Base-by-base conservation (phyloP, 2,113 vertebrate genomes). In the Alexandromys fortis region DNA sequence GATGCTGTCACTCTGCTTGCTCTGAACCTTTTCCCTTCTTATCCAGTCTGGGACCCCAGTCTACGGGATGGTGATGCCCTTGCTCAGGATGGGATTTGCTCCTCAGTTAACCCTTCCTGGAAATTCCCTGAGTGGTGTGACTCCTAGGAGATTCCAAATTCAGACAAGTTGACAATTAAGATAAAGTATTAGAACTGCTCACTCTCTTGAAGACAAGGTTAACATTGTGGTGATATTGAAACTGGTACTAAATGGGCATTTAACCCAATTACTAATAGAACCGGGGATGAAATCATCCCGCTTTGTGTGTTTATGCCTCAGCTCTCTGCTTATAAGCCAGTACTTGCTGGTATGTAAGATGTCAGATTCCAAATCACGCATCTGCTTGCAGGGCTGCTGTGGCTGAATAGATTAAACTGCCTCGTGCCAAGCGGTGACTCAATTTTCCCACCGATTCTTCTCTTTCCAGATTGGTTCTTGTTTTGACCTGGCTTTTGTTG, bases 401-500 rank as follows among this genome's bases (percentile, higher is more conserved):
- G 61, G 7, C 9, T 61, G 35, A 73, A 52, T 5, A 67, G 73
- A 86, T 49, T 30, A 45, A 21, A 16, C 42, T 12, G 26, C 26
- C 55, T 33, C 4, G 5, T 4, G 33, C 49, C 68, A 17, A 17
- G 16, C 0, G 0, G 38, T 33, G 89, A 75, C 76, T 94, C 79
- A 73, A 0, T 67, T 68, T 72, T 94, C 65, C 87, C 42, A 82
- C 58, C 0, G 0, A 14, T 33, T 77, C 83, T 75, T 45, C 92
- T 86, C 4, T 92, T 87, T 92, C 75, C 63, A 83, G 91, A 83
- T 30, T 49, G 24, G 26, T 45, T 83, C 76, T 91, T 77, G 87
- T 86, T 52, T 93, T 73, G 68, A 61, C 63, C 22, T 87, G 52
- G 28, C 73, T 93, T 94, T 91, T 76, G 17, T 81, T 45, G 87